Percentiles rank a stretch among this genome's conserved stretches.
These are phyloP conservation scores for Anguilla marmorata DNA, from an alignment of 2,797 vertebrate genomes.

Conservation along the genomic window DNA sequence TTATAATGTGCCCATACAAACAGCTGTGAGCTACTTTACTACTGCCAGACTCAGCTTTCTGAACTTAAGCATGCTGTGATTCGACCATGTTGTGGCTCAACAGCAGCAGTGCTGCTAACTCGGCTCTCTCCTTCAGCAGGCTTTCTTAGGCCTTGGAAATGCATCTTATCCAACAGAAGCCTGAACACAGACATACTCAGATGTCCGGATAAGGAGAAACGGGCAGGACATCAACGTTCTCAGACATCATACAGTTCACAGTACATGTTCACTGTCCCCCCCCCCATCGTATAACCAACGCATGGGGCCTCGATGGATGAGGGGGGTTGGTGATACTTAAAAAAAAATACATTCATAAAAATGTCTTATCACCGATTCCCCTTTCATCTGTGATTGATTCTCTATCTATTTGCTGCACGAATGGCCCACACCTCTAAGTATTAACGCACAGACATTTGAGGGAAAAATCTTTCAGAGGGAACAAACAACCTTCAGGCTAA, in stretches of 20 bases:
- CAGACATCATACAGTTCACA: background rate
- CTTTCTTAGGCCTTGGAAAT: background rate
- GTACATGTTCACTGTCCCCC: background rate
- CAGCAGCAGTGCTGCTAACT: background rate
- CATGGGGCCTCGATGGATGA: background rate
- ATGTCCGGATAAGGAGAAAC: background rate
- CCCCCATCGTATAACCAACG: background rate
- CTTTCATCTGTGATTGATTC: background rate
- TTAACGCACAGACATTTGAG: background rate
- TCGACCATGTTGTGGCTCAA: background rate
- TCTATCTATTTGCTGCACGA: background rate
- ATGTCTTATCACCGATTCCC: background rate
- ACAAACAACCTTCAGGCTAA: background rate
- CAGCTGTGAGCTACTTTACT: background rate
- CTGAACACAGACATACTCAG: background rate
- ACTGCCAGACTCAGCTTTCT: background rate
- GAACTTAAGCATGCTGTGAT: background rate
- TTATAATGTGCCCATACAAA: background rate
- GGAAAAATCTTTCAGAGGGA: background rate
- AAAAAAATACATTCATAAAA: background rate
- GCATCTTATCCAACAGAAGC: background rate
- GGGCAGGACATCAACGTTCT: background rate
- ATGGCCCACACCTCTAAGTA: background rate
- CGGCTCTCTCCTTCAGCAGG: background rate
- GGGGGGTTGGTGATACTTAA: background rate